phyloP scores from a whole-genome alignment of 2,797 vertebrate species.

The Alosa sapidissima region DNA sequence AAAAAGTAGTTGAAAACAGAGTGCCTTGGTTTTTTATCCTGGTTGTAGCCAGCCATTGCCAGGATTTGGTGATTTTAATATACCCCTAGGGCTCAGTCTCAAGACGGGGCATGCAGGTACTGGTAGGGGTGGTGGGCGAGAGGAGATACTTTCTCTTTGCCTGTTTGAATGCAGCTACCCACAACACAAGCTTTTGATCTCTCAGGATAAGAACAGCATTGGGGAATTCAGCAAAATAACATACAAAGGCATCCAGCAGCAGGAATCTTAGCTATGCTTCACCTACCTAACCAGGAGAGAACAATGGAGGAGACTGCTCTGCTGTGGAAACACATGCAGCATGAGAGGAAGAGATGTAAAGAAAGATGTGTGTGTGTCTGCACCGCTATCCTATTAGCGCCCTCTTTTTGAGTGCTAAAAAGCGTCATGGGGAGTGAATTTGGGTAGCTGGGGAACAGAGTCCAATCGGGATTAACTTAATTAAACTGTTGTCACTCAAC shows the following conservation, averaged over 20 bases:
- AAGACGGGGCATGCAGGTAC: neutral
- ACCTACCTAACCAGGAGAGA: slow-evolving; percentile 44
- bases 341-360: slow-evolving; percentile 20
- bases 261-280: slow-evolving; percentile 65
- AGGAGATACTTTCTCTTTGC: slow-evolving; percentile 17
- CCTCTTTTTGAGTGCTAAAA: slow-evolving; percentile 35
- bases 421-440: slow-evolving; percentile 31
- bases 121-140: neutral
- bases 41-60: no score
- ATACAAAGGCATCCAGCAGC: slow-evolving; percentile 46
- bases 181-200: slow-evolving; percentile 40
- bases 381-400: slow-evolving; percentile 40
- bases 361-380: slow-evolving; percentile 28
- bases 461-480: slow-evolving; percentile 43
- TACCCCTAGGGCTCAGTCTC: neutral
- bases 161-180: slow-evolving; percentile 23
- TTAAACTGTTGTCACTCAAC: slow-evolving; percentile 45
- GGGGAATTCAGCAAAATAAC: slow-evolving; percentile 18
- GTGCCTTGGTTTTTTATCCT: no score
- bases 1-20: no score
- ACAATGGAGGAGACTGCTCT: slow-evolving; percentile 53
- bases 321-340: slow-evolving; percentile 48
- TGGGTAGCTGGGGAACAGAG: slow-evolving; percentile 15
- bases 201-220: slow-evolving; percentile 19
- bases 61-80: no score